Evolutionary conservation across 2,113 vertebrate genomes (phyloP).

Genomic region (Grallaria varia): DNA sequence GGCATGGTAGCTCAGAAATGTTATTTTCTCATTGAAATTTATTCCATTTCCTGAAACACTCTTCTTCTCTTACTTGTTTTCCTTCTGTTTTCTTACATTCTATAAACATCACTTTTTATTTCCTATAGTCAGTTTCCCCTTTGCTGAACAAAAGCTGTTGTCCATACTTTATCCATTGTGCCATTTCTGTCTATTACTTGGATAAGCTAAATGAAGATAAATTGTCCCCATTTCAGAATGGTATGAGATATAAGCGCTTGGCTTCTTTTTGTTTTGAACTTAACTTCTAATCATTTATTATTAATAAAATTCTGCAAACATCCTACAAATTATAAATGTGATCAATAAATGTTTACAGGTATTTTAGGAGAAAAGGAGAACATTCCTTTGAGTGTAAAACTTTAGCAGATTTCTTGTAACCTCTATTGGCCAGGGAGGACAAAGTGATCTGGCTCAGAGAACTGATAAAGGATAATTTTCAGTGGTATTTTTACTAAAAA

Average conservation of each 20-base stretch:
- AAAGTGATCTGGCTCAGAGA: neutral
- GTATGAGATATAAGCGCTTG: neutral
- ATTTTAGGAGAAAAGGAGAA: neutral
- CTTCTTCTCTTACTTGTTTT: neutral
- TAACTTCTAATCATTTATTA: neutral
- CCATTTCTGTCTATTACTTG: neutral
- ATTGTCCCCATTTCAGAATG: neutral
- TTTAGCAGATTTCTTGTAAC: neutral
- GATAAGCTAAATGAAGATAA: neutral
- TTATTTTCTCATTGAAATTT: neutral
- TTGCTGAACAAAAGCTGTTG: neutral
- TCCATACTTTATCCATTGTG: neutral
- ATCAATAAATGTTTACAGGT: neutral
- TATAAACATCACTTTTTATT: neutral
- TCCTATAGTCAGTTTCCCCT: neutral
- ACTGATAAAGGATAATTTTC: neutral
- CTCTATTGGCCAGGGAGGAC: neutral
- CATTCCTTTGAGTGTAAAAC: neutral
- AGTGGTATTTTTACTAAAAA: neutral
- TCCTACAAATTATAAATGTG: neutral
- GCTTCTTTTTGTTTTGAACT: neutral
- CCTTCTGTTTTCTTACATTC: neutral
- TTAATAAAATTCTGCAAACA: conserved; percentile 12
- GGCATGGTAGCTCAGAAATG: neutral
- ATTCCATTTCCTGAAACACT: neutral